Percentiles rank a stretch among this genome's conserved stretches.
Conservation (phyloP, 2,888 invertebrate species). For the Polyommatus icarus region DNA sequence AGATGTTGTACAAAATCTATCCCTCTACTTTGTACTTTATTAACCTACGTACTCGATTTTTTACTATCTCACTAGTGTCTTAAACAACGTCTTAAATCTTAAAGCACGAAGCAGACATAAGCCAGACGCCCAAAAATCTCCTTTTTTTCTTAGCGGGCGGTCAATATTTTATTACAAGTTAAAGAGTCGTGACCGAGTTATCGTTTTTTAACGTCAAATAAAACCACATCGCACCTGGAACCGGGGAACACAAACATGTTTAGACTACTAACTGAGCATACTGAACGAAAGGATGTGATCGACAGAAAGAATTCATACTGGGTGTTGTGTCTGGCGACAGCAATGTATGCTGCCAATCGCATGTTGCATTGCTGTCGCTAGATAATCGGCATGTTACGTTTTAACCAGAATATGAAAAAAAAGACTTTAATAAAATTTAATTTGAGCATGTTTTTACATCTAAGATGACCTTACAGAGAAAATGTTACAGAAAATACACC, state of each 20-base stretch:
- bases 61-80: no score
- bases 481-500: background rate
- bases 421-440: no score
- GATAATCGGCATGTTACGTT: background rate
- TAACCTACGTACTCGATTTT: no score
- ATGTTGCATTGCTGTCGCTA: background rate
- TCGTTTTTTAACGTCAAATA: slow-evolving; percentile 26
- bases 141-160: background rate
- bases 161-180: slow-evolving; percentile 27
- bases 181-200: slow-evolving; percentile 12
- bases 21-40: no score
- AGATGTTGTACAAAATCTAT: no score
- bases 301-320: background rate
- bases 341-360: background rate
- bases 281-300: slow-evolving; percentile 10
- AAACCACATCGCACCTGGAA: slow-evolving; percentile 15
- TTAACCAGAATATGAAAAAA: no score
- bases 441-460: no score
- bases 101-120: background rate
- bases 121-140: background rate
- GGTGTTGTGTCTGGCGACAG: background rate
- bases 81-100: background rate
- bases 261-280: background rate
- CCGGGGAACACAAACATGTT: slow-evolving; percentile 7
- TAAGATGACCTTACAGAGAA: no score